phyloP scores from a whole-genome alignment of 2,888 invertebrate genomes.

The Ceraclea dissimilis region DNA sequence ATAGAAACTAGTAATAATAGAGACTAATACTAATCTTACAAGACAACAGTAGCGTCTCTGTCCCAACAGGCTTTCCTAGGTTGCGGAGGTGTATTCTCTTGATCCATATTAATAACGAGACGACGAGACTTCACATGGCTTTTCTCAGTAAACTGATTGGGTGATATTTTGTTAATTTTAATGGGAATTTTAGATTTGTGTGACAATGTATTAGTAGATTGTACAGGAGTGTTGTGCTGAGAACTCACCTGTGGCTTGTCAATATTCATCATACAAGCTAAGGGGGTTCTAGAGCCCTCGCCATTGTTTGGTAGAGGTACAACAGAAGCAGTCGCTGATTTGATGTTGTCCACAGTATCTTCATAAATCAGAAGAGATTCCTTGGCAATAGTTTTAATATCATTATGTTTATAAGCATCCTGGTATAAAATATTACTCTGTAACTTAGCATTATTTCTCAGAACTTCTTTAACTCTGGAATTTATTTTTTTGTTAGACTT shows the following conservation, averaged over 20 bases:
- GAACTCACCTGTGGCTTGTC: constrained; percentile 36
- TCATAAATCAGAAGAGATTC: constrained; percentile 53
- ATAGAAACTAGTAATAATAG: no score
- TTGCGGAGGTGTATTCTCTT: constrained; percentile 46
- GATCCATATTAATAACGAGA: constrained; percentile 39
- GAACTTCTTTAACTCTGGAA: constrained; percentile 36
- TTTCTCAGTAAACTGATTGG: neutral
- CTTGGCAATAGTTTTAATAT: constrained; percentile 36
- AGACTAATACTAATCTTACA: no score
- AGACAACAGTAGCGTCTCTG: constrained; percentile 44
- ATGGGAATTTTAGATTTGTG: constrained; percentile 23
- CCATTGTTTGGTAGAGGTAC: constrained; percentile 36
- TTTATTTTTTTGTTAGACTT: constrained; percentile 32
- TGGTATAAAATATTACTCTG: constrained; percentile 35
- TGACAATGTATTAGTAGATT: constrained; percentile 27
- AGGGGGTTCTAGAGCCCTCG: constrained; percentile 41
- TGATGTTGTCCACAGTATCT: constrained; percentile 35
- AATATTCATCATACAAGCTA: constrained; percentile 48
- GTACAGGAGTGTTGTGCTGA: constrained; percentile 40
- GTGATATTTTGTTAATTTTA: constrained; percentile 12
- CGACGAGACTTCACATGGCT: constrained; percentile 20
- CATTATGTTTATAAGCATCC: constrained; percentile 28
- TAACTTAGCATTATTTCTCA: constrained; percentile 43
- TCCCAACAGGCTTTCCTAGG: constrained; percentile 46
- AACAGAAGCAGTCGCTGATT: neutral